phyloP scores from a whole-genome alignment of 2,797 vertebrate species.

The Balearica regulorum region DNA sequence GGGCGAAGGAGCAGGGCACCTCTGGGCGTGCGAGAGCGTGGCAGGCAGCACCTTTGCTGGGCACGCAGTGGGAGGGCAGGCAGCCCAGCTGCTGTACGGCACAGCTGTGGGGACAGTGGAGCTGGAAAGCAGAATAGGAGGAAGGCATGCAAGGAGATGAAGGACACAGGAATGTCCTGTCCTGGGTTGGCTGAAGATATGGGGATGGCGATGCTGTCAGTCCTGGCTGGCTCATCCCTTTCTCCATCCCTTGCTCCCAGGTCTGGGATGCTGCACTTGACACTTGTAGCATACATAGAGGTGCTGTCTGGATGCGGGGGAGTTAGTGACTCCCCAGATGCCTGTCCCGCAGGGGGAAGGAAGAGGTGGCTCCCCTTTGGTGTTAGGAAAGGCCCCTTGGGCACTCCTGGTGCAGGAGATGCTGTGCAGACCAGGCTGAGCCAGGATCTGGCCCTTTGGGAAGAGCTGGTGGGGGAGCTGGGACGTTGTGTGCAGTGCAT shows the following conservation, averaged over 20 bases:
- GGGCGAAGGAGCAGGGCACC: not conserved
- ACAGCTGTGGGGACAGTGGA: not conserved
- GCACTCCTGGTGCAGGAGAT: not conserved
- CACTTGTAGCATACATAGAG: not conserved
- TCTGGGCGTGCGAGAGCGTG: fast-evolving
- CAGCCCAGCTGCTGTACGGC: not conserved
- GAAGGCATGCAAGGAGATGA: not conserved
- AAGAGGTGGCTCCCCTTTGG: not conserved
- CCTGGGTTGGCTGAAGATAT: not conserved
- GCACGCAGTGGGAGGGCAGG: not conserved
- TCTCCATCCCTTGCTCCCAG: not conserved
- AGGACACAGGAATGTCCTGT: not conserved
- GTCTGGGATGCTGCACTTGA: not conserved
- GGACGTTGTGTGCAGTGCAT: fast-evolving
- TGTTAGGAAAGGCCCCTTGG: not conserved
- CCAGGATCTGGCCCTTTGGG: not conserved
- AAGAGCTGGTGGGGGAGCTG: not conserved
- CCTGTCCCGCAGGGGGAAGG: not conserved
- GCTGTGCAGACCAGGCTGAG: not conserved
- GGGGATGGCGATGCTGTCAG: not conserved
- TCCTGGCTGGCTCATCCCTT: not conserved
- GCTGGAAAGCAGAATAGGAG: not conserved
- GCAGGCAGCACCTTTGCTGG: not conserved
- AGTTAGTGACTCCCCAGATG: not conserved
- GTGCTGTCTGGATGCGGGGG: not conserved